A percentile compares a stretch with the other conserved stretches of the same genome.
phyloP scores from a whole-genome alignment of 1,140 invertebrate genomes.

The Camponotus vicinus region DNA sequence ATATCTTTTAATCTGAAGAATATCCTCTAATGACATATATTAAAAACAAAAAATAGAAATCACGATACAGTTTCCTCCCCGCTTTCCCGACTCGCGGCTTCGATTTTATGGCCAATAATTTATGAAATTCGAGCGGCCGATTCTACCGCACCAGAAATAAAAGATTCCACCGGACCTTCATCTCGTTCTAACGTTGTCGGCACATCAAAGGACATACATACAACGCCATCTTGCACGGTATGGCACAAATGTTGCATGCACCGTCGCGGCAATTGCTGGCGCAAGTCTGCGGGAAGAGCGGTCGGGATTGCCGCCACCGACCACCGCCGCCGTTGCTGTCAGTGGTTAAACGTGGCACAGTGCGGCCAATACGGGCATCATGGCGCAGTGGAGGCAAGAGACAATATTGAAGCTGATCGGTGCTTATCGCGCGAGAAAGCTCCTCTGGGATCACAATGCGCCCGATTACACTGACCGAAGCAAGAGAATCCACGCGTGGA shows the following conservation, averaged over 20 bases:
- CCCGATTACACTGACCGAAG: conserved; percentile 50
- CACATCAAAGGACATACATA: conserved; percentile 19
- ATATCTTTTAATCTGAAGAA: background rate
- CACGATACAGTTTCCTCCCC: background rate
- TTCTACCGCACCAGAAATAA: too few species aligned
- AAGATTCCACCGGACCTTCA: too few species aligned
- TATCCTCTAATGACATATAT: background rate
- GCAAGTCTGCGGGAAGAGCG: conserved; percentile 55
- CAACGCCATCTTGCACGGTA: conserved; percentile 62
- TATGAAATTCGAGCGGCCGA: background rate
- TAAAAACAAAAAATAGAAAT: background rate
- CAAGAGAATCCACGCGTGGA: conserved; percentile 58
- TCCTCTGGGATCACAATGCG: conserved; percentile 53
- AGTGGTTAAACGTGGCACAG: conserved; percentile 37
- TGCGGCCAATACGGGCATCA: conserved; percentile 25
- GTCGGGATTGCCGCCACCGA: background rate
- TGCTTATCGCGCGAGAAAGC: conserved; percentile 41
- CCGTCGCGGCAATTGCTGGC: conserved; percentile 54
- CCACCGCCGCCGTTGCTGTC: background rate
- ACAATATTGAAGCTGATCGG: conserved; percentile 58
- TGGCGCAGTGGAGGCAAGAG: conserved; percentile 62
- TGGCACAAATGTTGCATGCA: conserved; percentile 51
- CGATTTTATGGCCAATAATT: too few species aligned
- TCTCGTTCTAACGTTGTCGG: conserved; percentile 1
- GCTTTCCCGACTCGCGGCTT: background rate